phyloP scores from a whole-genome alignment of 2,888 invertebrate species.

The Adineta ricciae region DNA sequence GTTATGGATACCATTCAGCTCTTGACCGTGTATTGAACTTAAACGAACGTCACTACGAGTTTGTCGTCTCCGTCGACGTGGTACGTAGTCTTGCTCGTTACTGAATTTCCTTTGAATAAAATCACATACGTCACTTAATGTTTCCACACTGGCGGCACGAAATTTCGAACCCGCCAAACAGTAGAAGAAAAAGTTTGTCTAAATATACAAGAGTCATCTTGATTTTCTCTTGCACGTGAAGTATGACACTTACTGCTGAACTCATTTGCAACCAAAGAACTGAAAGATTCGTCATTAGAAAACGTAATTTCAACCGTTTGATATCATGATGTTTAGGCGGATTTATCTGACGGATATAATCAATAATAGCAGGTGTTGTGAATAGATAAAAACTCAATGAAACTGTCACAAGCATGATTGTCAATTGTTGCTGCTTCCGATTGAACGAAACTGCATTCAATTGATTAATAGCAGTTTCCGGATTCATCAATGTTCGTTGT shows the following conservation, averaged over 20 bases:
- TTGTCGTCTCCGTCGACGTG: not conserved
- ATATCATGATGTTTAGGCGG: not conserved
- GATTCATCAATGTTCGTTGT: constrained; percentile 4
- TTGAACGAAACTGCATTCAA: not conserved
- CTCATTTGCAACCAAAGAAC: not conserved
- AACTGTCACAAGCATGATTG: not conserved
- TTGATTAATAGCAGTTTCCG: not conserved
- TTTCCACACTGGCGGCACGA: not conserved
- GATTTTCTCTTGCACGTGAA: not conserved
- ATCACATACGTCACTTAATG: not conserved
- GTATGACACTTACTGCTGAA: not conserved
- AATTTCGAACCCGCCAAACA: constrained; percentile 17
- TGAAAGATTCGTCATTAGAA: not conserved
- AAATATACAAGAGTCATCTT: not conserved
- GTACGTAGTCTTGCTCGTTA: not conserved
- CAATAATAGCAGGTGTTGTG: constrained; percentile 16
- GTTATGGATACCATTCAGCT: not conserved
- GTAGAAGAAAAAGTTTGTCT: constrained; percentile 2
- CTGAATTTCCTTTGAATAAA: not conserved
- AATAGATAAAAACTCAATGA: constrained; percentile 18
- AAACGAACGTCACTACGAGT: not conserved
- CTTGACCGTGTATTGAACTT: not conserved
- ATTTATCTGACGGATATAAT: not conserved
- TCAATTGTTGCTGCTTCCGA: constrained; percentile 11
- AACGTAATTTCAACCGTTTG: not conserved